phyloP scores from a whole-genome alignment of 2,113 vertebrate species.

The Pluvialis apricaria region DNA sequence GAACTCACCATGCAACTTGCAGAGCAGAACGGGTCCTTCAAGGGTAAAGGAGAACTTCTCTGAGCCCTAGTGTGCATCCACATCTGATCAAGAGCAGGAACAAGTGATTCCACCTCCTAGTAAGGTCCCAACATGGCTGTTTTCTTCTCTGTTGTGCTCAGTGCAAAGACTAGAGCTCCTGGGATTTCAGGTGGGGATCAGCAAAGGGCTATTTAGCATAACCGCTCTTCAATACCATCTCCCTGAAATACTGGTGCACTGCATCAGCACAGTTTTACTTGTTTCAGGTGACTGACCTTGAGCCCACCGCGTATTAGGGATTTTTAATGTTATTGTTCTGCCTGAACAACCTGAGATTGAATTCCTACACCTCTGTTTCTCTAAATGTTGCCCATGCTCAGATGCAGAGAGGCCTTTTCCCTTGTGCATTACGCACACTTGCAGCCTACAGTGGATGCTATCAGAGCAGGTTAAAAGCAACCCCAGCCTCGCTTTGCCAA shows the following conservation, averaged over 20 bases:
- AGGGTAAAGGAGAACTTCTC: not conserved
- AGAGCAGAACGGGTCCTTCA: not conserved
- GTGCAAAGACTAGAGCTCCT: not conserved
- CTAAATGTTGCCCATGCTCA: not conserved
- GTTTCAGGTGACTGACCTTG: not conserved
- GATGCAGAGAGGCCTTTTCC: not conserved
- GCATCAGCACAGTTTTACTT: constrained; percentile 3
- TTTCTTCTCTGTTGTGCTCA: constrained; percentile 35
- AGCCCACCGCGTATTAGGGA: not conserved
- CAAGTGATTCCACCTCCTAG: not conserved
- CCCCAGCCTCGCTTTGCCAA: not conserved
- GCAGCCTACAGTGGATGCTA: not conserved
- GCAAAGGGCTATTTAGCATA: not conserved
- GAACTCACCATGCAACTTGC: not conserved
- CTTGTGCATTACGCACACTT: not conserved
- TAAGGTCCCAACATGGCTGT: not conserved
- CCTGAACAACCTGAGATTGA: not conserved
- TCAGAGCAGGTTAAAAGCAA: not conserved
- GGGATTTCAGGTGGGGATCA: constrained; percentile 39
- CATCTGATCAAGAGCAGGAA: constrained; percentile 37
- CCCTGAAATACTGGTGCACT: not conserved
- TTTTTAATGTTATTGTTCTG: constrained; percentile 22
- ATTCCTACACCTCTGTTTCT: constrained; percentile 1
- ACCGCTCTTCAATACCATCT: constrained; percentile 17
- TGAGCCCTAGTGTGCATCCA: not conserved